These are phyloP conservation scores for Melanostigma gelatinosum DNA, from an alignment of 2,113 vertebrate species.

Conservation along the genomic window DNA sequence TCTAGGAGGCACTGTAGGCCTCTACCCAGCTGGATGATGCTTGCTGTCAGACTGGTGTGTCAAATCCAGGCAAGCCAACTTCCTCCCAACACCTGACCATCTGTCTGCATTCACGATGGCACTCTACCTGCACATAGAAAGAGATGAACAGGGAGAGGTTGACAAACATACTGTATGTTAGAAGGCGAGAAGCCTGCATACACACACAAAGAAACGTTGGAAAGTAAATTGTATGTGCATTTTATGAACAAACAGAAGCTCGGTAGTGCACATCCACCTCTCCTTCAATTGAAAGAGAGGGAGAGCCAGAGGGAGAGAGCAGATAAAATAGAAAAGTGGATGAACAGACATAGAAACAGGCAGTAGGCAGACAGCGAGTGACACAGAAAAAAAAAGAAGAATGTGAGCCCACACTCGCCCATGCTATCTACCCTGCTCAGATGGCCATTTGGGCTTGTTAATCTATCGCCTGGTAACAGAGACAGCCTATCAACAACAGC, in stretches of 20 bases:
- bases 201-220: slow-evolving; percentile 14
- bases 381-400: slow-evolving; percentile 25
- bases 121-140: slow-evolving; percentile 51
- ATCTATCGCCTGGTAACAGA: slow-evolving; percentile 84
- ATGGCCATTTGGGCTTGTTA: slow-evolving; percentile 80
- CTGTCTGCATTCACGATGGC: slow-evolving; percentile 61
- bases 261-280: not conserved
- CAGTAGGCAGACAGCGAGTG: slow-evolving; percentile 44
- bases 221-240: not conserved
- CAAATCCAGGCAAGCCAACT: slow-evolving; percentile 67
- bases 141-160: slow-evolving; percentile 16
- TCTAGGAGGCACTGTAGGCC: slow-evolving; percentile 64
- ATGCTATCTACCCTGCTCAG: slow-evolving; percentile 77
- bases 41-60: slow-evolving; percentile 65
- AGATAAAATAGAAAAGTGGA: slow-evolving; percentile 31
- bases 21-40: slow-evolving; percentile 75
- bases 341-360: slow-evolving; percentile 27
- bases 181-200: not conserved
- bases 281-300: not conserved
- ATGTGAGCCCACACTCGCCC: slow-evolving; percentile 56
- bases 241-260: not conserved
- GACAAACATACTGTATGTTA: not conserved
- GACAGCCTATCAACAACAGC: slow-evolving; percentile 82
- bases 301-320: slow-evolving; percentile 5
- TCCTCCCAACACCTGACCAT: slow-evolving; percentile 71